Evolutionary conservation across 2,888 invertebrate species (phyloP), one percentile per base, ranked within the genome.

Genomic region (Andrena camellia): DNA sequence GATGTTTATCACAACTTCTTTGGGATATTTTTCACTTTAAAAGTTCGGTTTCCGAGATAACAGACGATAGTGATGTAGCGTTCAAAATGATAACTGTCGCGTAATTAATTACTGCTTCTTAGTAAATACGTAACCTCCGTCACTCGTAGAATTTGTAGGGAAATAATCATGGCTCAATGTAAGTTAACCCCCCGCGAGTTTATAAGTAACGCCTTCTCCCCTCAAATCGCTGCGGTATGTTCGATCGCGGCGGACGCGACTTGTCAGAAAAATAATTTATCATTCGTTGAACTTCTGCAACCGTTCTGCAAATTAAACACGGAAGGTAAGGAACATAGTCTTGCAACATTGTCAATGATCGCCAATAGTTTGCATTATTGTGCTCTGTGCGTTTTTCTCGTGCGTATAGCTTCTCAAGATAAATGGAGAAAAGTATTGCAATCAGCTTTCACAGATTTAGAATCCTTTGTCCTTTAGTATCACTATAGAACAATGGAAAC

Each of bases 221-320:
- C 99, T 0, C 96, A 97, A 94, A 96, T 99, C 86, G 98, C 98
- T 67, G 97, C 98, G 31, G 95, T 98, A 87, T 97, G 97, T 92
- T 98, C 98, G 91, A 95, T 96, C 59, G 96, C 96, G 93, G 99
- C 98, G 13, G 98, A 98, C 91, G 96, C 96, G 91, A 95, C 97
- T 76, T 98, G 98, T 91, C 96, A 97, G 88, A 98, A 98, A 93
- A 99, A 99, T 94, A 98, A 98, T 95, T 95, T 99, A 83, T 96
- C 97, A 50, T 98, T 99, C 93, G 96, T 97, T 72, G 98, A 99
- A 94, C 94, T 99, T 84, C 94, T 99, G 72, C 98, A 98, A 93
- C 99, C 99, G 0, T 99, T 99, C 94, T 96, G 97, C 93, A 95
- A 96, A 93, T 93, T 97, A 92, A 96, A 96, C 87, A 95, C 96